Evolutionary conservation across 2,113 vertebrate genomes (phyloP).

Genomic region (Passer domesticus): DNA sequence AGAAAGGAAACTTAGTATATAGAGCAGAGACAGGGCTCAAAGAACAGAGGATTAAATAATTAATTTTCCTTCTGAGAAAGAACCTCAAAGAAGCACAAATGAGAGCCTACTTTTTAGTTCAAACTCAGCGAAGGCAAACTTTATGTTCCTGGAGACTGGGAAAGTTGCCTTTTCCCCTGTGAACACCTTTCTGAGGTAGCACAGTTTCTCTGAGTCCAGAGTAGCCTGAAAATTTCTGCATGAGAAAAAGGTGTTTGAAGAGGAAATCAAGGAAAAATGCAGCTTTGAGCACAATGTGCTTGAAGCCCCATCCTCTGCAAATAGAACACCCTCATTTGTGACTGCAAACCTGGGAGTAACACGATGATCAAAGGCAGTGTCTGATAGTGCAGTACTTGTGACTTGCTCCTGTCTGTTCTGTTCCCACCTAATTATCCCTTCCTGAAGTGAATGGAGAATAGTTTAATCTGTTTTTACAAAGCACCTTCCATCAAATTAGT

Average conservation of each 20-base stretch:
- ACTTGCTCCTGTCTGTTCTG: slow-evolving; percentile 10
- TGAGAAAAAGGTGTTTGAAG: neutral
- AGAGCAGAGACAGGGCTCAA: neutral
- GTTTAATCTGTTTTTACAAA: neutral
- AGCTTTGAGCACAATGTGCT: neutral
- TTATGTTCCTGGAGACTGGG: neutral
- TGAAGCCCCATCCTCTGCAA: neutral
- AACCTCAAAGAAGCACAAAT: neutral
- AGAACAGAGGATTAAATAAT: neutral
- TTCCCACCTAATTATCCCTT: slow-evolving; percentile 48
- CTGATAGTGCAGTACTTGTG: neutral
- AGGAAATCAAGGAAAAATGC: neutral
- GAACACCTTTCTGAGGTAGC: neutral
- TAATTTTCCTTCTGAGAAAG: neutral
- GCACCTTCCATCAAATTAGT: slow-evolving; percentile 16
- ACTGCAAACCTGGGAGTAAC: neutral
- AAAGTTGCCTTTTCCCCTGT: neutral
- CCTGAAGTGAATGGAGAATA: neutral
- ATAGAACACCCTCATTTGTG: slow-evolving; percentile 1
- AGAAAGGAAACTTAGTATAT: neutral
- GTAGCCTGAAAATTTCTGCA: neutral
- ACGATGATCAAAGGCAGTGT: neutral
- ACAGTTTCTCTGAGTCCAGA: neutral
- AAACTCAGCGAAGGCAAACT: neutral
- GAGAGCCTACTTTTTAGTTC: neutral